Conservation (phyloP, 2,888 invertebrate genomes). For the Fissipunctia ypsillon region DNA sequence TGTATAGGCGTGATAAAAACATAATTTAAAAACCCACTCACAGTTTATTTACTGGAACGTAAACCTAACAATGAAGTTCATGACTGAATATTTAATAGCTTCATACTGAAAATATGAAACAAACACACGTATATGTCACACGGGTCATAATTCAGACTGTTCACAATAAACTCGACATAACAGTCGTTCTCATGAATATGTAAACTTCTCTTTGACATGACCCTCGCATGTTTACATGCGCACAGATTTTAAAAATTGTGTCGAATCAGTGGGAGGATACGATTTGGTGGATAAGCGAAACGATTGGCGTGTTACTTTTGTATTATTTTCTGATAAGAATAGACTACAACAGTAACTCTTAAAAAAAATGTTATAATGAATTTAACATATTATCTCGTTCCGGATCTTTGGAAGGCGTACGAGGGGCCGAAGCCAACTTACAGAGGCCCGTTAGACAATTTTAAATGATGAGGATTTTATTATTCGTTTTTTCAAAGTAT, state of each 20-base stretch:
- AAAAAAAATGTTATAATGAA: too few relatives aligned
- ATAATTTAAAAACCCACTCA: background rate
- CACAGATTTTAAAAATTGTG: constrained; percentile 39
- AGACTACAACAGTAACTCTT: too few relatives aligned
- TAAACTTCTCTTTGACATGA: constrained; percentile 48
- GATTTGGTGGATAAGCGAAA: background rate
- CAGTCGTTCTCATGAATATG: constrained; percentile 51
- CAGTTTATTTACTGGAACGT: background rate
- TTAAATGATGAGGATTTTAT: too few relatives aligned
- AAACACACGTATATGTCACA: background rate
- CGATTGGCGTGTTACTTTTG: too few relatives aligned
- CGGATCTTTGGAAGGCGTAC: too few relatives aligned
- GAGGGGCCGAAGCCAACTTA: too few relatives aligned
- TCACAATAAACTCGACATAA: constrained; percentile 39
- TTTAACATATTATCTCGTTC: too few relatives aligned
- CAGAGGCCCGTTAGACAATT: too few relatives aligned
- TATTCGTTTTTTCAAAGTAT: too few relatives aligned
- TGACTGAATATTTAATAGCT: constrained; percentile 8
- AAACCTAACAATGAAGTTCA: constrained; percentile 7
- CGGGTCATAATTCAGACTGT: constrained; percentile 14
- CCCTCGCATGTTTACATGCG: constrained; percentile 34
- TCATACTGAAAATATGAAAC: constrained; percentile 14
- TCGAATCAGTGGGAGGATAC: background rate
- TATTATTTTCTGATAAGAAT: too few relatives aligned
- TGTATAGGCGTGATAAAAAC: too few relatives aligned